These are phyloP conservation scores for Rhineura floridana DNA, from an alignment of 2,113 vertebrate species.

Conservation along the genomic window DNA sequence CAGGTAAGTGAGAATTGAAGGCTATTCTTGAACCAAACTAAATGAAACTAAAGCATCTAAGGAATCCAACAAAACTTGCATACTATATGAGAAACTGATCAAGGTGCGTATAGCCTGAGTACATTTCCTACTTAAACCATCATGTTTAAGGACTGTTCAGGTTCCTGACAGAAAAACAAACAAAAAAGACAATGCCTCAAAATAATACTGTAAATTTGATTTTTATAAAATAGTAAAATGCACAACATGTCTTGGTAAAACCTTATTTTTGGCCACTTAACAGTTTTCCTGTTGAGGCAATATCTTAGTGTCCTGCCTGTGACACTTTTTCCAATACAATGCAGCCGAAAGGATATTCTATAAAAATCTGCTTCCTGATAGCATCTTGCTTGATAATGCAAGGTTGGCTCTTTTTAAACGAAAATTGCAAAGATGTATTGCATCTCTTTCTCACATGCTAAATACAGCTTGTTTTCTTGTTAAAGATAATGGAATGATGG, in stretches of 20 bases:
- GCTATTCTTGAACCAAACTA: not conserved
- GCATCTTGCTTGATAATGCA: not conserved
- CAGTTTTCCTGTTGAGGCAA: too few relatives aligned
- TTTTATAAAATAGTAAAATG: not conserved
- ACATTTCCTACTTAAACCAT: not conserved
- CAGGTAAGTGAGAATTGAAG: constrained; percentile 67
- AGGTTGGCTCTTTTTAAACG: not conserved
- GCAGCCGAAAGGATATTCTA: too few relatives aligned
- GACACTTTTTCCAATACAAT: too few relatives aligned
- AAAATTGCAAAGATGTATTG: not conserved
- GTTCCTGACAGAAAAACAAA: not conserved
- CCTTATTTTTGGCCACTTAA: not conserved
- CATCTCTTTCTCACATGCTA: constrained; percentile 14
- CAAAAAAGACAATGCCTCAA: not conserved
- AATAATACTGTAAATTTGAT: not conserved
- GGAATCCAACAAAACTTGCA: not conserved
- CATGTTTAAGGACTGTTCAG: not conserved
- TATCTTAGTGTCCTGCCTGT: too few relatives aligned
- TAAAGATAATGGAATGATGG: not conserved
- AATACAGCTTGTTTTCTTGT: not conserved
- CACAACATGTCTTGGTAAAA: not conserved
- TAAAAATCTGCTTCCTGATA: too few relatives aligned
- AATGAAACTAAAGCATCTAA: not conserved
- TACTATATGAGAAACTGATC: not conserved
- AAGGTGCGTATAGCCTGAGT: not conserved